Base-by-base conservation (phyloP, 1,140 invertebrate genomes). In the Sweltsa coloradensis region DNA sequence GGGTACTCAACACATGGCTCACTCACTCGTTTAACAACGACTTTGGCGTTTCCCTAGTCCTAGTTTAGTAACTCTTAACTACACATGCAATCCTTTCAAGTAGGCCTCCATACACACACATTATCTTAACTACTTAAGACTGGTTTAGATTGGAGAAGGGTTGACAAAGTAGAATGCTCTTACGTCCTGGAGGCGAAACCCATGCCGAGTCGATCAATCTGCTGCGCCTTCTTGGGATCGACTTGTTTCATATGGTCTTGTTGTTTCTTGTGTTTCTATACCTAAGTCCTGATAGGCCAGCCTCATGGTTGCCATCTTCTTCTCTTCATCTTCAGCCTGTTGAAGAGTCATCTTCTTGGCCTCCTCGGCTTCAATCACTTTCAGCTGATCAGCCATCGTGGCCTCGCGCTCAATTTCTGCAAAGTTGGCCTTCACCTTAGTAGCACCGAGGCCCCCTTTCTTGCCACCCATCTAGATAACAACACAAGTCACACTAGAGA, bases 151-250 rank as follows among this genome's bases (percentile, higher is more conserved):
- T n/a, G n/a, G n/a, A n/a, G n/a, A n/a, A 42, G 34, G n/a, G n/a
- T n/a, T n/a, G n/a, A n/a, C n/a, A n/a, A n/a, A n/a, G n/a, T n/a
- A n/a, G n/a, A n/a, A n/a, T n/a, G n/a, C n/a, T n/a, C 60, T 58
- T 65, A 78, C 79, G 70, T 70, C 63, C 73, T 69, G 25, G 72
- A 66, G 31, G 74, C 75, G 53, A 88, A 78, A 48, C 88, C 92
- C 87, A 97, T 97, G 53, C 95, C 95, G 14, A 99, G 74, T 42
- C 95, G 72, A 64, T 97, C 94, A 53, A 89, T 69, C 66, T 95
- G 85, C 50, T 83, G 76, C 5, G 87, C 88, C 67, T 94, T 96
- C 47, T 77, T 76, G n/a, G 89, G 87, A 70, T 94, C 86, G 41
- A 78, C 61, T 36, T 71, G 70, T 57, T 80, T 81, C 18, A 89